phyloP scores from a whole-genome alignment of 2,888 invertebrate species.

The Onchidella celtica region DNA sequence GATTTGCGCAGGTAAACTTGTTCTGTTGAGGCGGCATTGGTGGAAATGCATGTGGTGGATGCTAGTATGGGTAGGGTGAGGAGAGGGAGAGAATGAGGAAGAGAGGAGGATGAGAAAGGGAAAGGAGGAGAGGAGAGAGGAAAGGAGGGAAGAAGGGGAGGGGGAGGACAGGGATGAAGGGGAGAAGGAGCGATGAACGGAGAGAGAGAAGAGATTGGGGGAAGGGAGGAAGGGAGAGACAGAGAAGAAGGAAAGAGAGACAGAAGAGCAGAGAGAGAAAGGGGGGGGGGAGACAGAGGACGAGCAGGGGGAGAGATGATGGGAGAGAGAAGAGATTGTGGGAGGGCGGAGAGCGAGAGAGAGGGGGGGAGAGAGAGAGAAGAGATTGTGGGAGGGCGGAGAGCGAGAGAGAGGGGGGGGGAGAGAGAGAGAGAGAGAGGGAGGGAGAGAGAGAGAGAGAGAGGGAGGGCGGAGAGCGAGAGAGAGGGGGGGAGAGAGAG shows the following conservation, averaged over 20 bases:
- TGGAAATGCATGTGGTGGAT: too few relatives aligned
- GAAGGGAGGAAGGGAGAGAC: constrained; percentile 12
- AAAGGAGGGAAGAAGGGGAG: too few relatives aligned
- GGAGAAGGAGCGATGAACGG: neutral
- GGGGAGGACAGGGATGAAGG: neutral
- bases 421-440: neutral
- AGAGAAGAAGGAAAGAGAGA: neutral
- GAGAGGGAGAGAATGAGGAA: too few relatives aligned
- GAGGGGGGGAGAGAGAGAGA: neutral
- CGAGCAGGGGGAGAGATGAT: neutral
- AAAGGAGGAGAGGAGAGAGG: too few relatives aligned
- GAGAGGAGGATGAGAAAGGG: neutral
- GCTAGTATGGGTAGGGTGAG: too few relatives aligned
- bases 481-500: neutral
- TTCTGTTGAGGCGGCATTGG: too few relatives aligned
- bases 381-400: neutral
- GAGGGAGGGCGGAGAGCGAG: neutral
- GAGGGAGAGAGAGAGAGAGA: neutral
- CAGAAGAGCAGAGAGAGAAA: neutral
- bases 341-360: too few relatives aligned
- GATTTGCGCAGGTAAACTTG: too few relatives aligned
- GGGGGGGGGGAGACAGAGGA: neutral
- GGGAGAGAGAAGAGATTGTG: neutral
- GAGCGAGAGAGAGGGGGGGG: neutral
- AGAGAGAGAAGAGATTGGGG: neutral